These are phyloP conservation scores for Gymnoscopelus microlampas DNA, from an alignment of 2,797 vertebrate genomes.

Conservation along the genomic window DNA sequence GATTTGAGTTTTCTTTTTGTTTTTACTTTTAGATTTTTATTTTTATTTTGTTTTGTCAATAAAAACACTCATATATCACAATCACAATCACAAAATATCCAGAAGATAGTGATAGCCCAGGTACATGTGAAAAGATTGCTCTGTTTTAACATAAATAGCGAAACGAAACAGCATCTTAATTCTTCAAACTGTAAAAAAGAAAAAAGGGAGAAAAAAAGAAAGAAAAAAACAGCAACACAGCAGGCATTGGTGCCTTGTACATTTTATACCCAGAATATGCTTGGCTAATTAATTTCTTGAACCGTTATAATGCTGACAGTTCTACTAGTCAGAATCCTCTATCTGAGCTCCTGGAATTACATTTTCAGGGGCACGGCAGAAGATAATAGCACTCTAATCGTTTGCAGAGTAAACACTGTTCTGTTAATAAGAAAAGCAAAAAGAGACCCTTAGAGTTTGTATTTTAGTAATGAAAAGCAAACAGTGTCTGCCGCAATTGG, in stretches of 20 bases:
- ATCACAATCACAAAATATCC: no score
- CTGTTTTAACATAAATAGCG: not conserved
- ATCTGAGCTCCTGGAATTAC: constrained; percentile 51
- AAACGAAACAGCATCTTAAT: not conserved
- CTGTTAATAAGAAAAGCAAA: constrained; percentile 66
- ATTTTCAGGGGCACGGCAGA: constrained; percentile 64
- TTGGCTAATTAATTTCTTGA: constrained; percentile 60
- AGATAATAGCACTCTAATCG: constrained; percentile 74
- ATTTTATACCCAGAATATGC: constrained; percentile 60
- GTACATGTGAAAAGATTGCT: not conserved
- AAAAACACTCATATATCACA: no score
- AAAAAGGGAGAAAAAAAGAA: constrained; percentile 12
- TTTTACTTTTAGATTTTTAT: no score
- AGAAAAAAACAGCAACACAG: constrained; percentile 32
- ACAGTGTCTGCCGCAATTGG: constrained; percentile 74
- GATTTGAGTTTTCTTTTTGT: no score
- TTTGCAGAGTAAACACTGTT: constrained; percentile 67
- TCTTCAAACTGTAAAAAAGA: not conserved
- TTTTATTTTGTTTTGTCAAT: no score
- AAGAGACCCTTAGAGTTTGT: constrained; percentile 76
- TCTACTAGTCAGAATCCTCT: constrained; percentile 42
- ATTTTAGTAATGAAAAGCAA: constrained; percentile 86
- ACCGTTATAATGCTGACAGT: constrained; percentile 54
- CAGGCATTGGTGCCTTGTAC: constrained; percentile 36
- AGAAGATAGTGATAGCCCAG: no score